These are phyloP conservation scores for Plutella xylostella DNA, from an alignment of 2,888 invertebrate genomes.

Conservation along the genomic window DNA sequence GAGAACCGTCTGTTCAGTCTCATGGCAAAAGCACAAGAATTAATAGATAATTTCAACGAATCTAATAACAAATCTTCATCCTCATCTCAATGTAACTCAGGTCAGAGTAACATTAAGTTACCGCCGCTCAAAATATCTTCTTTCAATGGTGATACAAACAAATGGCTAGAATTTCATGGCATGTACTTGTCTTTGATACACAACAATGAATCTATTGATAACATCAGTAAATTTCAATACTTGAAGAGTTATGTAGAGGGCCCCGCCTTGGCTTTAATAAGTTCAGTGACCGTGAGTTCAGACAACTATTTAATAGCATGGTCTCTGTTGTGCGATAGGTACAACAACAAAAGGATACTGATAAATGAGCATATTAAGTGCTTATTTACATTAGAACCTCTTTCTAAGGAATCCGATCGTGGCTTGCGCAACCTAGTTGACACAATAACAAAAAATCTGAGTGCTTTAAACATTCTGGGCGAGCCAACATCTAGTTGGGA, in stretches of 20 bases:
- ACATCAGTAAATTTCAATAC: constrained; percentile 20
- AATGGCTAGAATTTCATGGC: not conserved
- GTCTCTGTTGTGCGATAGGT: constrained; percentile 13
- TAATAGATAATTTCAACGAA: too few relatives aligned
- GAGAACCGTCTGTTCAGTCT: too few relatives aligned
- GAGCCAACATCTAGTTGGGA: constrained; percentile 18
- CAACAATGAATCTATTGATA: constrained; percentile 16
- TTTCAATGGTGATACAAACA: not conserved
- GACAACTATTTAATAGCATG: constrained; percentile 14
- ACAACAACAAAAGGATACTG: constrained; percentile 15
- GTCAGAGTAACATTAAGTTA: not conserved
- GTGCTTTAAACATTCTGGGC: constrained; percentile 18
- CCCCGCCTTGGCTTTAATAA: constrained; percentile 18
- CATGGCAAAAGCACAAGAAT: too few relatives aligned
- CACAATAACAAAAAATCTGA: constrained; percentile 18
- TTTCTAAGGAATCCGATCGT: not conserved
- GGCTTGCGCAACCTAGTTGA: constrained; percentile 18
- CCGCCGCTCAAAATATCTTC: not conserved
- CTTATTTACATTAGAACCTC: not conserved
- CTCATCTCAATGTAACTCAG: not conserved
- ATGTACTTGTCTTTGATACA: not conserved
- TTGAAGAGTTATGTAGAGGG: constrained; percentile 18
- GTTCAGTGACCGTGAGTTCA: constrained; percentile 16
- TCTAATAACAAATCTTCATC: not conserved
- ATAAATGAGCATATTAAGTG: constrained; percentile 18